A percentile compares a stretch with the other conserved stretches of the same genome.
phyloP scores from a whole-genome alignment of 2,888 invertebrate genomes.

The Spodoptera picta region DNA sequence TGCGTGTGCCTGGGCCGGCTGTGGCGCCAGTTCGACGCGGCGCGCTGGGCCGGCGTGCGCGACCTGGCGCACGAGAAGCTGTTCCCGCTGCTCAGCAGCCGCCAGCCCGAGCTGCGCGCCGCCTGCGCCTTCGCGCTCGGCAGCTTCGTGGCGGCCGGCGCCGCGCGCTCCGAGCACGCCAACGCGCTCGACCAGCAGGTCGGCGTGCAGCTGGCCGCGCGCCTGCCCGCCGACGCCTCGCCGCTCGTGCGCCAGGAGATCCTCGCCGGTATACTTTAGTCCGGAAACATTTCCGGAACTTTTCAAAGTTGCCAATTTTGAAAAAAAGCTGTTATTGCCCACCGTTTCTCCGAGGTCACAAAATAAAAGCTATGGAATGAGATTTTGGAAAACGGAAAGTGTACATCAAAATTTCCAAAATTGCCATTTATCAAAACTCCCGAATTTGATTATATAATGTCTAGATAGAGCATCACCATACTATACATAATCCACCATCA shows the following conservation, averaged over 20 bases:
- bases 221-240: slow-evolving; percentile 94
- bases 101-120: slow-evolving; percentile 91
- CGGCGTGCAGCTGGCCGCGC: slow-evolving; percentile 94
- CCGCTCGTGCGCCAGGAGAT: slow-evolving; percentile 96
- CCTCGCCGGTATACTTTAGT: slow-evolving; percentile 90
- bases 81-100: slow-evolving; percentile 93
- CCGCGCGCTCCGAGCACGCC: slow-evolving; percentile 97
- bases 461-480: too few relatives aligned
- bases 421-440: too few relatives aligned
- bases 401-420: too few relatives aligned
- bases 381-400: too few relatives aligned
- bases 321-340: too few relatives aligned
- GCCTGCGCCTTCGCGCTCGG: background rate
- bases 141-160: slow-evolving; percentile 97
- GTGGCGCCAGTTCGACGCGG: slow-evolving; percentile 95
- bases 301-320: too few relatives aligned
- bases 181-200: slow-evolving; percentile 97
- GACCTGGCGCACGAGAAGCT: slow-evolving; percentile 99
- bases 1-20: slow-evolving; percentile 96
- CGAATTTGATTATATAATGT: too few relatives aligned
- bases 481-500: too few relatives aligned
- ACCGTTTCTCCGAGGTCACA: too few relatives aligned
- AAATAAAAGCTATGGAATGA: too few relatives aligned
- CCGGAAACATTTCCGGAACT: too few relatives aligned
- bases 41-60: slow-evolving; percentile 97